Evolutionary conservation across 1,140 invertebrate genomes (phyloP), one percentile per base, ranked within the genome.

Genomic region (Halictus rubicundus): DNA sequence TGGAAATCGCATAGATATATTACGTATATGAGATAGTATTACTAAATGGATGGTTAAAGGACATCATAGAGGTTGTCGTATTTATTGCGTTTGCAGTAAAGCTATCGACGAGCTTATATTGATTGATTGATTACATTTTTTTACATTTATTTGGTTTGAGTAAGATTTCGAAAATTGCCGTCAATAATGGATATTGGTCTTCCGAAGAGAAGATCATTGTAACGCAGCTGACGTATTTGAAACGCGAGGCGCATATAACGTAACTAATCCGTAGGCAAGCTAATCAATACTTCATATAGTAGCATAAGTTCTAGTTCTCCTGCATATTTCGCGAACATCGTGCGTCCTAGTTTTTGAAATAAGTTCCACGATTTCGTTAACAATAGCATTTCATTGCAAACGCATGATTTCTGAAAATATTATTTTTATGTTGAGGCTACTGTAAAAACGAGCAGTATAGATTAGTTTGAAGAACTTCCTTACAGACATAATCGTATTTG

Each of bases 231-330:
- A 63, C 27, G 27, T 9, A 37, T 63, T 21, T 63, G 27, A 46
- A 60, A 27, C 25, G 37, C 19, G 6, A 5, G 6, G 3, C 16
- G 23, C 23, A 42, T 19, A 49, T 5, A 66, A 49, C 21, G 14
- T 46, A 37, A 52, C 27, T 73, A 70, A 73, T 64, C 21, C 23
- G 14, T 32, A 3, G 3, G 32, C 25, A 1, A 49, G 46, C 12
- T 52, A 64, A 73, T 73, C 71, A 64, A 73, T 74, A 74, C n/a
- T 52, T 16, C 21, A 49, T 42, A 27, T 27, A 52, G 2, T 16
- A 8, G 42, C 9, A 25, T 14, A 19, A 54, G 64, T 23, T 21
- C 14, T 21, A 52, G 1, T 65, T 65, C 54, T 21, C 9, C 64
- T 21, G 49, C 37, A 25, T 19, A 10, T 49, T 49, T 52, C 9